Conservation (phyloP, 1,140 invertebrate genomes). For the Tachypleus tridentatus region DNA sequence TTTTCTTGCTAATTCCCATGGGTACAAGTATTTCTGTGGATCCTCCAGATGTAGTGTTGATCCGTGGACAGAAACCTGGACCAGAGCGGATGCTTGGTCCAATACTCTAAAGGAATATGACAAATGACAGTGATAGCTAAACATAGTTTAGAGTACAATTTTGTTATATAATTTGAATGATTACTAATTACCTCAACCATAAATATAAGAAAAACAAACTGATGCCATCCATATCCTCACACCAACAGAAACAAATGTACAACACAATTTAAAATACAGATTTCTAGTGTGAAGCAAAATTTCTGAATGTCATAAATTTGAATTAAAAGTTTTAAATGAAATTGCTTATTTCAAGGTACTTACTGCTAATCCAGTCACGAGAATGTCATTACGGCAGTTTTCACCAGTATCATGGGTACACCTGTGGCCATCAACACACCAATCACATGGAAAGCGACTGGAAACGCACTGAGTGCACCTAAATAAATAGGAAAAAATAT, state of each 20-base stretch:
- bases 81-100: constrained; percentile 86
- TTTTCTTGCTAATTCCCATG: constrained; percentile 72
- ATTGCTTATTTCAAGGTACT: neutral
- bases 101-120: constrained; percentile 13
- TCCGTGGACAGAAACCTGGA: constrained; percentile 82
- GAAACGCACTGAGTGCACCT: constrained; percentile 90
- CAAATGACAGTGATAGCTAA: too few relatives aligned
- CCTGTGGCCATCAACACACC: constrained; percentile 91
- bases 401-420: constrained; percentile 92
- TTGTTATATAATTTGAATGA: too few relatives aligned
- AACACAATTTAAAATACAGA: too few relatives aligned
- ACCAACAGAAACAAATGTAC: too few relatives aligned
- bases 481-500: neutral
- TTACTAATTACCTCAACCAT: too few relatives aligned
- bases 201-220: too few relatives aligned
- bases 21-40: constrained; percentile 77
- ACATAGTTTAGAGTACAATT: too few relatives aligned
- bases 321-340: too few relatives aligned
- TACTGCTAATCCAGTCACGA: constrained; percentile 75
- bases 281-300: too few relatives aligned
- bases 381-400: constrained; percentile 86
- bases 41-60: constrained; percentile 65
- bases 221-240: too few relatives aligned
- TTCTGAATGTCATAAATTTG: too few relatives aligned
- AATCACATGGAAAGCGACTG: constrained; percentile 88